Base-by-base conservation (phyloP, 2,888 invertebrate species). In the Bugulina stolonifera region DNA sequence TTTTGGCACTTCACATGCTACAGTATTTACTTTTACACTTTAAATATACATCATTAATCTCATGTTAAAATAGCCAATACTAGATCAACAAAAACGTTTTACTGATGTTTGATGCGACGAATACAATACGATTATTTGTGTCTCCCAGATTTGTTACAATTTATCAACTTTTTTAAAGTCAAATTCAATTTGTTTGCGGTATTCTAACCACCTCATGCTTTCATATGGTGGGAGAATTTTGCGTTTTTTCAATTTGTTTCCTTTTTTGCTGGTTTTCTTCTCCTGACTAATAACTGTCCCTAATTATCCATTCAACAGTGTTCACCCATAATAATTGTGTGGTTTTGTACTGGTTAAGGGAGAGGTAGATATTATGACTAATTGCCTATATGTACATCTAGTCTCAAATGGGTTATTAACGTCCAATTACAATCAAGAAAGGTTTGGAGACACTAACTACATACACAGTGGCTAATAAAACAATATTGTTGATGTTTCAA, bases 391-490 rank as follows among this genome's bases (percentile, higher is more conserved):
- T 43, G 18, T 43, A 43, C 43, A 3, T 18, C 43, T 10, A n/a
- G n/a, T n/a, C n/a, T n/a, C n/a, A 52, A 14, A 52, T 52, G 25
- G 32, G 18, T 27, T 14, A 64, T 64, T 64, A 64, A 10, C 32
- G 64, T 27, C 18, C 32, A 34, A 64, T 64, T 64, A 64, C 18
- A 43, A 43, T n/a, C 64, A 64, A 29, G 27, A 64, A 32, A 34
- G 32, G 27, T 5, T 14, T 64, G 64, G 64, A 27, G 64, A 64
- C 64, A 64, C 25, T 22, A n/a, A 14, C 64, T 64, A 32, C 64
- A 64, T 10, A 14, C 64, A n/a, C n/a, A 64, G 3, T n/a, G 64
- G 64, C 64, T 32, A 64, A 64, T 64, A 64, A 64, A 64, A 32
- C 27, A n/a, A n/a, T n/a, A n/a, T n/a, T 64, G 25, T 64, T 27